These are phyloP conservation scores for Dufourea novaeangliae DNA, from an alignment of 1,140 invertebrate genomes.

Conservation along the genomic window DNA sequence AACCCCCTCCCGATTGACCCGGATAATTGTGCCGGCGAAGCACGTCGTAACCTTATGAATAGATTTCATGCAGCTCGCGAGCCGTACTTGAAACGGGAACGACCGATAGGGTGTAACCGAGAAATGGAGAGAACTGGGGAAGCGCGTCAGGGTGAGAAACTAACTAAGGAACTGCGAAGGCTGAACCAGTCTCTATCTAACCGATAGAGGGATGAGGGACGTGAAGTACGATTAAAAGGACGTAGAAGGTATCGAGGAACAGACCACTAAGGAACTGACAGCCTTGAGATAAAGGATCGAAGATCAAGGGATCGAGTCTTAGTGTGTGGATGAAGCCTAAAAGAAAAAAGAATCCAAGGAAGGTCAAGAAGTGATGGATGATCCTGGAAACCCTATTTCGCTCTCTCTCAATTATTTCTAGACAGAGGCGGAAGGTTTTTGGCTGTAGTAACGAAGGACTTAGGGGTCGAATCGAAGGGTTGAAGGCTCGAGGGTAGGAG, in stretches of 20 bases:
- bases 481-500: neutral
- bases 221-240: no score
- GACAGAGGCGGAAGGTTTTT: neutral
- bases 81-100: conserved; percentile 9
- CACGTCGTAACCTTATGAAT: conserved; percentile 40
- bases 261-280: neutral
- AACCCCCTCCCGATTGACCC: conserved; percentile 38
- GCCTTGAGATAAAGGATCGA: neutral
- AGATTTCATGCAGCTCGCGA: conserved; percentile 25
- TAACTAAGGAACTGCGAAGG: no score
- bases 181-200: no score
- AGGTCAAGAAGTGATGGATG: neutral
- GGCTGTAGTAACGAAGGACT: neutral
- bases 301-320: neutral
- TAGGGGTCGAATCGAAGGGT: neutral
- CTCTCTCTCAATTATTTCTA: neutral
- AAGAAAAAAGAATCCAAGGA: conserved; percentile 7
- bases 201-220: no score
- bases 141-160: no score
- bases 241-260: neutral
- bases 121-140: neutral
- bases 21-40: conserved; percentile 33
- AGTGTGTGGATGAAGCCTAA: neutral
- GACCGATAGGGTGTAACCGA: neutral
- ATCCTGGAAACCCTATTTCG: no score